Evolutionary conservation across 2,888 invertebrate species (phyloP), one percentile per base, ranked within the genome.

Genomic region (Pardosa pseudoannulata): DNA sequence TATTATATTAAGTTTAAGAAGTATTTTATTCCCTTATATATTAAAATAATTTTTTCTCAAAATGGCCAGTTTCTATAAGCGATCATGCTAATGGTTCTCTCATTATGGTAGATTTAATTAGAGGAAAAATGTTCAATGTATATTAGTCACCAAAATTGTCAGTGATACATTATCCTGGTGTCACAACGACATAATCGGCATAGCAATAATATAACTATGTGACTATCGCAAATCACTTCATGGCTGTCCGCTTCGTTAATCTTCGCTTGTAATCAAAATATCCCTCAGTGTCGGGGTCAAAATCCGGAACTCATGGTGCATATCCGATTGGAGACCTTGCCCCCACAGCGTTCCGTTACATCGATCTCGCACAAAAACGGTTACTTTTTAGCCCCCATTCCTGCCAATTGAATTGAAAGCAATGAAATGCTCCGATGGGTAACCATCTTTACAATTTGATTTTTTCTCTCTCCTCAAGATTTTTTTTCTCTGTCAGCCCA

Each of bases 271-370:
- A 56, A 23, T 56, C 56, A 11, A 56, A 56, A 56, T 56, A 19
- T 56, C n/a, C 23, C 56, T 56, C 19, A 0, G 0, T 5, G 46
- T 46, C 23, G 56, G 56, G 56, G 56, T 56, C 56, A 56, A 56
- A 56, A 56, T 56, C 56, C 56, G 56, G 56, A 56, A 56, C 56
- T 23, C 23, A 2, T 23, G 56, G 56, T 56, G 56, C 56, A 56
- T 56, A 56, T 19, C 56, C 56, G 56, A 56, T 23, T 23, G 23
- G 56, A 23, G 23, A 56, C 56, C 56, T 56, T 56, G 56, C 56
- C 56, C 56, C 56, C 56, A 56, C 23, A 1, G 11, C 56, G 56
- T 56, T 56, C 56, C 56, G 56, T 56, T 56, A 56, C 56, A 16
- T 1, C 56, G 23, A 23, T 56, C 56, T 23, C 23, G 11, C 16